Percentiles rank a stretch among this genome's conserved stretches.
Evolutionary conservation across 2,797 vertebrate genomes (phyloP).

Genomic region (Schizopygopsis malacanthus): DNA sequence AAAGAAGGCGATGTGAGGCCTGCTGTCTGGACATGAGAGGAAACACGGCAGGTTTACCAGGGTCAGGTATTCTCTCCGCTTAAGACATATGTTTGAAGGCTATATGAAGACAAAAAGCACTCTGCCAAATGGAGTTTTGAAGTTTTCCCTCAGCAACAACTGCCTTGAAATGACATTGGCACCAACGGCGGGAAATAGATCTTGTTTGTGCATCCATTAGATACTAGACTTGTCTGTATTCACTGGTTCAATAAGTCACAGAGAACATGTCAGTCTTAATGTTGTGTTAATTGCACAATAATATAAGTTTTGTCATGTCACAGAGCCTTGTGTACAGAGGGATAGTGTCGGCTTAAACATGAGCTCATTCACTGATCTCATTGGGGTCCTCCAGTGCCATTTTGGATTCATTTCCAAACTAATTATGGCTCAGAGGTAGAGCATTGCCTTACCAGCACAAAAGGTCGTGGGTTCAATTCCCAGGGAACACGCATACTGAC

Average conservation of each 20-base stretch:
- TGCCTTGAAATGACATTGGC: background rate
- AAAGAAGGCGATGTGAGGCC: conserved; percentile 38
- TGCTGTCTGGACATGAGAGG: conserved; percentile 33
- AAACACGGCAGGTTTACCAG: conserved; percentile 48
- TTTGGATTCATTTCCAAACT: conserved; percentile 46
- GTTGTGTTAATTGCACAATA: conserved; percentile 39
- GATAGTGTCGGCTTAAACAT: conserved; percentile 36
- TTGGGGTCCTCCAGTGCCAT: conserved; percentile 37
- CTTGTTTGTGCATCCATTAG: conserved; percentile 4
- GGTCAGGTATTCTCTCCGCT: conserved; percentile 67
- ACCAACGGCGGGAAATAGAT: background rate
- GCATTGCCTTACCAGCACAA: too few relatives aligned
- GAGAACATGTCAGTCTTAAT: conserved; percentile 9
- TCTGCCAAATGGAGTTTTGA: conserved; percentile 13
- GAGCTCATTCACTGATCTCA: conserved; percentile 47
- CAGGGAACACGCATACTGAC: too few relatives aligned
- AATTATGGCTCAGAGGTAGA: background rate
- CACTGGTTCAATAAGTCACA: background rate
- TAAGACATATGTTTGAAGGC: conserved; percentile 45
- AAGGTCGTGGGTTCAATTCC: too few relatives aligned
- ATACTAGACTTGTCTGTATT: conserved; percentile 3
- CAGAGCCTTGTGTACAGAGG: conserved; percentile 31
- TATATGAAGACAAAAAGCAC: background rate
- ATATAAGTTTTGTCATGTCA: conserved; percentile 31
- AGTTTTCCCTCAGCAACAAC: background rate